These are phyloP conservation scores for Bos indicus DNA, from an alignment of 2,113 vertebrate genomes.

Conservation along the genomic window DNA sequence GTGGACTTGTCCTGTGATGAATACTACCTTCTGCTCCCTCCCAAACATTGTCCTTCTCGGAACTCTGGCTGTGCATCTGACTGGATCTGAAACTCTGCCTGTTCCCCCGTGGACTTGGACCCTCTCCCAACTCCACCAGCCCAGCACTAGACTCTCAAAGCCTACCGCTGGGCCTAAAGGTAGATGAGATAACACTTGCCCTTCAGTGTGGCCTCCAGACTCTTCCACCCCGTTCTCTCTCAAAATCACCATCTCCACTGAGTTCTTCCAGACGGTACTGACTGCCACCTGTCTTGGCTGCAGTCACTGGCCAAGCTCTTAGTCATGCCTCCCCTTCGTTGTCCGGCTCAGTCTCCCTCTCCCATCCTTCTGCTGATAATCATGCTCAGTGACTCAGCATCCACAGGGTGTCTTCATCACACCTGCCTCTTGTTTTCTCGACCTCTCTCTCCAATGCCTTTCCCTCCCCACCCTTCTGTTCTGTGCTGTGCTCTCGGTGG, in stretches of 20 bases:
- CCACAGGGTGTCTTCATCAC: neutral
- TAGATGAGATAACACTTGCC: neutral
- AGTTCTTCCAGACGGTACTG: neutral
- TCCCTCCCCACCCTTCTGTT: neutral
- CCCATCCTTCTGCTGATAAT: neutral
- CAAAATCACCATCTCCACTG: neutral
- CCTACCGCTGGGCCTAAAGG: neutral
- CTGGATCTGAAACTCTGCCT: neutral
- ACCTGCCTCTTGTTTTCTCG: neutral
- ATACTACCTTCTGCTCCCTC: neutral
- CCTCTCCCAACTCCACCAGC: neutral
- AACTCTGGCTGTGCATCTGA: neutral
- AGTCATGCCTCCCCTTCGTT: neutral
- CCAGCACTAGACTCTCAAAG: neutral
- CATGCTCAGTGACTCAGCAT: neutral
- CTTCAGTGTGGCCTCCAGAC: neutral
- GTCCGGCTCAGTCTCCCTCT: neutral
- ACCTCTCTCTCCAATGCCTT: neutral
- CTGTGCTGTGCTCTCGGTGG: fast-evolving
- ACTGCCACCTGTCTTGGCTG: neutral
- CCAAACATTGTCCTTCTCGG: neutral
- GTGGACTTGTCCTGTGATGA: neutral
- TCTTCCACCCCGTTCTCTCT: neutral
- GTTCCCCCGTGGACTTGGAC: fast-evolving
- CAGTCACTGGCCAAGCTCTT: neutral